A percentile compares a stretch with the other conserved stretches of the same genome.
Conservation (phyloP, 53 echinoderm and acorn worm genomes). For the Luidia sarsii region DNA sequence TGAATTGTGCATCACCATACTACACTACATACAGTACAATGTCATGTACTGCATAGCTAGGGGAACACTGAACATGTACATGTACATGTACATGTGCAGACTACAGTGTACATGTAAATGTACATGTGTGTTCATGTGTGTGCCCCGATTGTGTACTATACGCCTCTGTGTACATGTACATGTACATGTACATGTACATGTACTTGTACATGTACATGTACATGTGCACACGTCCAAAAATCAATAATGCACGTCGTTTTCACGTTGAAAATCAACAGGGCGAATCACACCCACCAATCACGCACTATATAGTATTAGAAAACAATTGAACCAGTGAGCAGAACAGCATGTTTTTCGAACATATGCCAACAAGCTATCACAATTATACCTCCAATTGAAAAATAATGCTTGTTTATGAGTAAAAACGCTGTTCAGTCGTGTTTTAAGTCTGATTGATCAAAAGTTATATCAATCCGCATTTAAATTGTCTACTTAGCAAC, state of each 20-base stretch:
- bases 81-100: neutral
- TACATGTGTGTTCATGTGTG: neutral
- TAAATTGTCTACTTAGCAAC: neutral
- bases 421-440: neutral
- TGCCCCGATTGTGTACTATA: neutral
- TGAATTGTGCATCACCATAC: too few relatives aligned
- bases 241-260: slow-evolving; percentile 26
- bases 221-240: neutral
- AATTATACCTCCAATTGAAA: neutral
- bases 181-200: neutral
- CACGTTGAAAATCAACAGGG: slow-evolving; percentile 25
- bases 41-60: too few relatives aligned
- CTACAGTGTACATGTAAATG: neutral
- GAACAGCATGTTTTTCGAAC: neutral
- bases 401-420: neutral
- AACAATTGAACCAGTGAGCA: neutral
- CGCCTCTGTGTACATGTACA: neutral
- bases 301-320: slow-evolving; percentile 8
- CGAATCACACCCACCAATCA: slow-evolving; percentile 41
- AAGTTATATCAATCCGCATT: slow-evolving; percentile 40
- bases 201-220: neutral
- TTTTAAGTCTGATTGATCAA: neutral
- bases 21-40: too few relatives aligned
- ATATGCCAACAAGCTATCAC: neutral
- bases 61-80: too few relatives aligned